A percentile compares a stretch with the other conserved stretches of the same genome.
These are phyloP conservation scores for Barypeithes pellucidus DNA, from an alignment of 2,888 invertebrate genomes.

Conservation along the genomic window DNA sequence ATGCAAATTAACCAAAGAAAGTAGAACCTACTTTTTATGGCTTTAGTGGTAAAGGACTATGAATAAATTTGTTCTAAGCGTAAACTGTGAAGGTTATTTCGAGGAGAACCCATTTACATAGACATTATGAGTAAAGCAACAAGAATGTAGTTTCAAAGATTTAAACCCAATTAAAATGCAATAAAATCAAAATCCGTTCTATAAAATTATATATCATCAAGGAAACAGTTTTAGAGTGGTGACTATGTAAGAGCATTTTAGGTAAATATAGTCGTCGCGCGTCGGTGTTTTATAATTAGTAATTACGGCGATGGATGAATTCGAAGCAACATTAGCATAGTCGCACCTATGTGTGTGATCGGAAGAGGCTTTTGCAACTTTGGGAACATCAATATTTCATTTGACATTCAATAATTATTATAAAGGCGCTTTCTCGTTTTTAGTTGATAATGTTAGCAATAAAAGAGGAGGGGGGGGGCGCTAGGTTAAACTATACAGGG, in stretches of 20 bases:
- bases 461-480: too few relatives aligned
- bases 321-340: constrained; percentile 26
- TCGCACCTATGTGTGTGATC: constrained; percentile 5
- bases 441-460: too few relatives aligned
- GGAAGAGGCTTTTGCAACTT: neutral
- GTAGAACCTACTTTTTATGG: constrained; percentile 32
- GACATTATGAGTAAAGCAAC: constrained; percentile 45
- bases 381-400: neutral
- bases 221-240: constrained; percentile 17
- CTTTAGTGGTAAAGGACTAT: constrained; percentile 39
- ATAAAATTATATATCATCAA: constrained; percentile 51
- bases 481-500: too few relatives aligned
- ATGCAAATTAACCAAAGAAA: constrained; percentile 49
- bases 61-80: constrained; percentile 34
- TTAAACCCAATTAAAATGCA: constrained; percentile 52
- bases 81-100: constrained; percentile 39
- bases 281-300: constrained; percentile 34
- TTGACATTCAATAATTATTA: constrained; percentile 22
- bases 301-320: constrained; percentile 24
- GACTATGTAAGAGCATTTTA: constrained; percentile 37
- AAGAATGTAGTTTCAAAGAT: constrained; percentile 48
- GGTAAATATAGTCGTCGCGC: constrained; percentile 20
- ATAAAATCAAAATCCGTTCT: constrained; percentile 48
- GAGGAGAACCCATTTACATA: constrained; percentile 43
- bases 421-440: too few relatives aligned